Evolutionary conservation across 2,113 vertebrate genomes (phyloP).

Genomic region (Vulpes lagopus): DNA sequence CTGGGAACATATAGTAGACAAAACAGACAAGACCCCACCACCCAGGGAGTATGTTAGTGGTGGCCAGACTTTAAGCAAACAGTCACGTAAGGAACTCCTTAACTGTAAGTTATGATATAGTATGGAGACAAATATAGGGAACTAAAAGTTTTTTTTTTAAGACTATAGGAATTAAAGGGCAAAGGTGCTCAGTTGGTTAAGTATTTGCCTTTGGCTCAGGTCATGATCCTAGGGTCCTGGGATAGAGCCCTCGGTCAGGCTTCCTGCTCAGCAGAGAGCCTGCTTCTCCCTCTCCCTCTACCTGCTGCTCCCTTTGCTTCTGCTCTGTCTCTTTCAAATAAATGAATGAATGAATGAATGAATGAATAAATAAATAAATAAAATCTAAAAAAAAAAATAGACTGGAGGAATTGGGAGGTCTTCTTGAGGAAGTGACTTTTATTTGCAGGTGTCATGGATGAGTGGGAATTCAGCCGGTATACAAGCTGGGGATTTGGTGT

Average conservation of each 20-base stretch:
- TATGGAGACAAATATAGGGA: background rate
- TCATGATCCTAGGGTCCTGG: no score
- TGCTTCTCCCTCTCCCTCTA: no score
- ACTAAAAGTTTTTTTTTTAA: background rate
- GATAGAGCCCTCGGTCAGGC: no score
- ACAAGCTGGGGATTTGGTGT: background rate
- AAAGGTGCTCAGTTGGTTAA: no score
- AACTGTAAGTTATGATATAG: background rate
- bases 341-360: accelerated
- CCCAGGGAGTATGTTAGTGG: background rate
- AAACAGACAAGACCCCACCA: accelerated
- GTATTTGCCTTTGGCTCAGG: no score
- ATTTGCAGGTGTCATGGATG: background rate
- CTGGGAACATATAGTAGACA: background rate
- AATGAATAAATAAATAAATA: no score
- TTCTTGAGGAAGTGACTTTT: background rate
- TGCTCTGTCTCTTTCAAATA: no score
- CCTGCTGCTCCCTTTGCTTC: no score
- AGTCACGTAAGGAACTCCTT: background rate
- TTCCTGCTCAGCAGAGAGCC: no score
- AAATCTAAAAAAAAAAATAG: no score
- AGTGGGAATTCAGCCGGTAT: background rate
- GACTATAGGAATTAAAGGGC: no score
- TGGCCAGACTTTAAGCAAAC: background rate
- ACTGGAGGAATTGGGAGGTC: background rate